Conservation (phyloP, 2,797 vertebrate genomes). For the Hyperoplus immaculatus region DNA sequence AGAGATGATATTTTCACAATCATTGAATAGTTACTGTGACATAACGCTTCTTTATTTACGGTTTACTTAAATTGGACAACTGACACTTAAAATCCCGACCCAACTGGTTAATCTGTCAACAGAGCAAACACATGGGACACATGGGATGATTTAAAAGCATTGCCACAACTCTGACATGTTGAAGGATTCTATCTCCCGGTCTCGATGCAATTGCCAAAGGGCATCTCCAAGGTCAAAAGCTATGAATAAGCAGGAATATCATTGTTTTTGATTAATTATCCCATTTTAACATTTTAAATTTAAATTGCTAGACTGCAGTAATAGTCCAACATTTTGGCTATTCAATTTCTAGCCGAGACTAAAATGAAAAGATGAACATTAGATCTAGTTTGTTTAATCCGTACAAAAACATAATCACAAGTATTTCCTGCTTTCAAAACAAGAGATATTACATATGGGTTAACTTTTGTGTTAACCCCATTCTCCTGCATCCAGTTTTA, state of each 20-base stretch:
- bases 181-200: background rate
- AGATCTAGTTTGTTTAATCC: background rate
- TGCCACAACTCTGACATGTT: background rate
- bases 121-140: slow-evolving; percentile 5
- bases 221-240: slow-evolving; percentile 10
- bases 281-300: background rate
- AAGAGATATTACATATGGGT: too few relatives aligned
- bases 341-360: too few relatives aligned
- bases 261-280: background rate
- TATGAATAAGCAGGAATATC: background rate
- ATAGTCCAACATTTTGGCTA: background rate
- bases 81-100: slow-evolving; percentile 12
- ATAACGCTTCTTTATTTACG: background rate
- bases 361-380: background rate
- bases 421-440: too few relatives aligned
- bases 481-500: too few relatives aligned
- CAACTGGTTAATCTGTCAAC: slow-evolving; percentile 15
- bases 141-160: background rate
- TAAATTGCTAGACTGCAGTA: background rate
- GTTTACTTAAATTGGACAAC: background rate
- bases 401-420: too few relatives aligned
- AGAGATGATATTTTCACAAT: background rate
- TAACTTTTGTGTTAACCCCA: too few relatives aligned
- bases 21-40: background rate
- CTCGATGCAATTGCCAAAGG: too few relatives aligned